These are phyloP conservation scores for Panagrolaimus sp. DNA, from an alignment of 1,140 invertebrate species.

Conservation along the genomic window DNA sequence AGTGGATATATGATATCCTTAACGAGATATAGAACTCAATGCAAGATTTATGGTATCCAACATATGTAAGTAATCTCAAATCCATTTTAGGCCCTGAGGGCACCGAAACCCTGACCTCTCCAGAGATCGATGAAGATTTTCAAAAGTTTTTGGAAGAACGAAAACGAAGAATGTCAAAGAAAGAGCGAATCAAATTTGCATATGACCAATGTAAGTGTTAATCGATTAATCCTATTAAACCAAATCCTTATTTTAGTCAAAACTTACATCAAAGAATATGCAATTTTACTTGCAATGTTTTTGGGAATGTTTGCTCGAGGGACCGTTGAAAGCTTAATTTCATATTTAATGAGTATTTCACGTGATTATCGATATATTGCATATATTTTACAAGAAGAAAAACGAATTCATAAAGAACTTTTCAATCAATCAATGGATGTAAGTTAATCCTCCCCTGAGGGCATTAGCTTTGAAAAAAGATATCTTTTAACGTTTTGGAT, in stretches of 20 bases:
- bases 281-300: slow-evolving; percentile 64
- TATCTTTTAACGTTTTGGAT: no score
- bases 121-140: no score
- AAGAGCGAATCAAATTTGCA: not conserved
- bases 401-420: slow-evolving; percentile 65
- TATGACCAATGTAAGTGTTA: not conserved
- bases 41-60: no score
- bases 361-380: slow-evolving; percentile 87
- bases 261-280: slow-evolving; percentile 28
- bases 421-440: slow-evolving; percentile 25
- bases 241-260: slow-evolving; percentile 36
- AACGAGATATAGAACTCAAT: no score
- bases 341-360: slow-evolving; percentile 77
- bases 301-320: slow-evolving; percentile 73
- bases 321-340: slow-evolving; percentile 76
- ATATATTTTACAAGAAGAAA: slow-evolving; percentile 66
- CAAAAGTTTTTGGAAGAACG: no score
- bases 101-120: no score
- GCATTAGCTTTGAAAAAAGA: no score
- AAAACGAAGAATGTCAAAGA: not conserved
- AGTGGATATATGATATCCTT: no score
- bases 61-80: no score
- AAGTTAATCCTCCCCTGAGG: not conserved
- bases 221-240: not conserved
- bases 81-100: no score